These are phyloP conservation scores for Quadroppia sp. DNA, from an alignment of 2,888 invertebrate species.

Conservation along the genomic window DNA sequence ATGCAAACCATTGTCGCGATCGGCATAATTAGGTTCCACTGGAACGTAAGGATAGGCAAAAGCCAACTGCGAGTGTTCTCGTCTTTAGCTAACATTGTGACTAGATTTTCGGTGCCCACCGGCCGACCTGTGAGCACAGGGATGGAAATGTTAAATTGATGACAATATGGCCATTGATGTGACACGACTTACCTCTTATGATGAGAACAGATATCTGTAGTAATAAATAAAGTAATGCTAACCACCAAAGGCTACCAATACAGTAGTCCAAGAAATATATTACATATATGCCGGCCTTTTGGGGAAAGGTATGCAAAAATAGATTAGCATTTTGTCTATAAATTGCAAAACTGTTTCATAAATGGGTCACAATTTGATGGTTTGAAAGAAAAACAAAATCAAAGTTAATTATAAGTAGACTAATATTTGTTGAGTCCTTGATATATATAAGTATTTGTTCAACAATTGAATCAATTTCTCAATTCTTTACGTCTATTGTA, in stretches of 20 bases:
- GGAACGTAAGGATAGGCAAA: slow-evolving; percentile 57
- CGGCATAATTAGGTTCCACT: slow-evolving; percentile 82
- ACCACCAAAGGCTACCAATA: slow-evolving; percentile 81
- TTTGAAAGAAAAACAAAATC: not conserved
- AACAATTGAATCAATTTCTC: not conserved
- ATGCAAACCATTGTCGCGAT: slow-evolving; percentile 69
- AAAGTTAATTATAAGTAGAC: not conserved
- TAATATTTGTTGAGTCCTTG: not conserved
- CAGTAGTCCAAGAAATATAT: slow-evolving; percentile 80
- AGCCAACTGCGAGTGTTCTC: slow-evolving; percentile 54
- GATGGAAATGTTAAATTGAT: not conserved
- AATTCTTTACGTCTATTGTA: not conserved
- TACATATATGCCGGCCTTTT: slow-evolving; percentile 52
- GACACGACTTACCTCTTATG: slow-evolving; percentile 44
- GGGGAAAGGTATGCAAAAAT: not conserved
- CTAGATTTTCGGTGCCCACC: slow-evolving; percentile 71
- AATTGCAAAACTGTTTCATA: not conserved
- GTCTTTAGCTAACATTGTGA: slow-evolving; percentile 59
- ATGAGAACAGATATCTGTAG: slow-evolving; percentile 55
- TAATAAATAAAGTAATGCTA: slow-evolving; percentile 65
- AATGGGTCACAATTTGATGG: not conserved
- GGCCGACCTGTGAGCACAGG: slow-evolving; percentile 61
- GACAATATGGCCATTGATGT: no score
- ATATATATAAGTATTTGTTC: not conserved
- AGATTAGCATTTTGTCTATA: slow-evolving; percentile 12